phyloP scores from a whole-genome alignment of 2,888 invertebrate genomes.

The Parnassius smintheus region DNA sequence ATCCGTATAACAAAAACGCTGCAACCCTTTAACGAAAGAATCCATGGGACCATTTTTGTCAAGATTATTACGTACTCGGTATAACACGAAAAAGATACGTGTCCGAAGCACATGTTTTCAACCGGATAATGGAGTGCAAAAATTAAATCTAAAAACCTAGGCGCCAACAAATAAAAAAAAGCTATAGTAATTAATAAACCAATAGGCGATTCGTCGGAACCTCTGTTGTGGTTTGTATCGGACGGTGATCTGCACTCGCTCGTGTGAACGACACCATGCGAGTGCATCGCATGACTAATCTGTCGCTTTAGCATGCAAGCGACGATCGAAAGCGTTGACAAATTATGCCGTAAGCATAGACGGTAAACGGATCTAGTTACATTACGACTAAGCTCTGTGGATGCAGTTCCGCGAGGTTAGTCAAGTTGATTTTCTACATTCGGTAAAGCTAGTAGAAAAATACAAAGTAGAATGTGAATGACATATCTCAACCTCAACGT shows the following conservation, averaged over 20 bases:
- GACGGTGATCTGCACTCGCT: constrained; percentile 50
- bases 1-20: no score
- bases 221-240: constrained; percentile 42
- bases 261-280: constrained; percentile 62
- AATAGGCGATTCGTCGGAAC: constrained; percentile 28
- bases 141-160: background rate
- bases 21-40: no score
- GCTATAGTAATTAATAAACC: constrained; percentile 16
- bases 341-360: constrained; percentile 1
- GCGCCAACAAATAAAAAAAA: constrained; percentile 15
- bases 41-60: no score
- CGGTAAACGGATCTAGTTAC: constrained; percentile 6
- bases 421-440: background rate
- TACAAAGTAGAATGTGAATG: no score
- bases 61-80: no score
- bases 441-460: no score
- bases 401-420: background rate
- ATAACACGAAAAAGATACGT: no score
- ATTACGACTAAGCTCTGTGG: background rate
- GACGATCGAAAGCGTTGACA: constrained; percentile 35
- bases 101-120: no score
- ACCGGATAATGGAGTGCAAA: no score
- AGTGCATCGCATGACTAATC: constrained; percentile 69
- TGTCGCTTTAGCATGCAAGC: constrained; percentile 62
- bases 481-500: no score